Conservation (phyloP, 2,888 invertebrate genomes). For the Luperina nickerlii region DNA sequence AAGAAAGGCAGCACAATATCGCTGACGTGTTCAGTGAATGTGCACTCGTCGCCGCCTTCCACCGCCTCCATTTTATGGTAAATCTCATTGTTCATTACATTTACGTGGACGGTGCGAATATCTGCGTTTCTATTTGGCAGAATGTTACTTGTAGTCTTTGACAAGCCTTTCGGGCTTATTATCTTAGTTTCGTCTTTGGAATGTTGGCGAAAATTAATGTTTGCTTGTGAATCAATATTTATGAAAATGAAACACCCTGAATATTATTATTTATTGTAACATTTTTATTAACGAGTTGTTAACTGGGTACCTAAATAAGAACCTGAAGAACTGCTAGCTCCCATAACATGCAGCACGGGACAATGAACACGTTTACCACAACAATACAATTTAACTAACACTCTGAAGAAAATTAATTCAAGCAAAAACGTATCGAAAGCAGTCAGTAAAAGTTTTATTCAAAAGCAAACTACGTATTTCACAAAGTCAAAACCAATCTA, state of each 20-base stretch:
- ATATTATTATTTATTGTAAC: neutral
- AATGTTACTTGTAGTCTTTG: slow-evolving; percentile 21
- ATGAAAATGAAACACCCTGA: neutral
- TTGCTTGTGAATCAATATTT: neutral
- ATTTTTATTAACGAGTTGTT: neutral
- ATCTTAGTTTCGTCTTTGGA: neutral
- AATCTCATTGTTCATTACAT: slow-evolving; percentile 72
- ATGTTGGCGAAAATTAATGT: neutral
- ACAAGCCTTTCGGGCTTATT: neutral
- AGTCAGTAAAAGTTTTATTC: neutral
- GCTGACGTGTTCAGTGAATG: slow-evolving; percentile 96
- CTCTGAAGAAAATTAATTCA: neutral
- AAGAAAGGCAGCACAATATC: slow-evolving; percentile 97
- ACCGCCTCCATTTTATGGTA: slow-evolving; percentile 93
- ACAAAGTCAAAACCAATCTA: neutral
- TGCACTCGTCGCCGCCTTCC: slow-evolving; percentile 94
- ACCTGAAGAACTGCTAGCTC: neutral
- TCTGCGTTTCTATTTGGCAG: slow-evolving; percentile 40
- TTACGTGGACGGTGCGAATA: slow-evolving; percentile 32
- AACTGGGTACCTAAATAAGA: neutral
- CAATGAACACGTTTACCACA: neutral
- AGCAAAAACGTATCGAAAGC: neutral
- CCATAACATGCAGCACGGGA: neutral
- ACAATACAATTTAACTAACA: neutral
- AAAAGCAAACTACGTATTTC: neutral